Base-by-base conservation (phyloP, 2,888 invertebrate genomes). In the Entomobrya proxima region DNA sequence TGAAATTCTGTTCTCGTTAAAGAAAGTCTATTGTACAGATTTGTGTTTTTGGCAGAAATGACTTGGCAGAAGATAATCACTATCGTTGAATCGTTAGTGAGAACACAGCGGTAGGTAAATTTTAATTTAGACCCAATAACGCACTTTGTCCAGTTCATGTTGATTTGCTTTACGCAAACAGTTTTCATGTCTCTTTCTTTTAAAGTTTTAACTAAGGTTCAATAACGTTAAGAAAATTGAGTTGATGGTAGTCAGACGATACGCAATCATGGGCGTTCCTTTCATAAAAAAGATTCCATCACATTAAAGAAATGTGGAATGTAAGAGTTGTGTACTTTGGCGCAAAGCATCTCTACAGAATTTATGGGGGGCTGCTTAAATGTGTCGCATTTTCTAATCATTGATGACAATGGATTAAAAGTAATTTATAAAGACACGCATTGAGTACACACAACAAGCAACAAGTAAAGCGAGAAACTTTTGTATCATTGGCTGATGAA, bases 371-470 rank as follows among this genome's bases (percentile, higher is more conserved):
- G 40, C 40, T 61, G 77, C 21, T 61, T 64, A 61, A 58, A 77
- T 64, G 50, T 52, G 67, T 79, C 67, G 79, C 67, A 67, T 47
- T 55, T 80, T 80, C 52, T 72, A 55, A 80, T 80, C 80, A 52
- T 32, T 80, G 72, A 80, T 80, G 80, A 80, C 69, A 80, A 80
- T 72, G 72, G 80, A 72, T 80, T 80, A 37, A 37, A 77, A 50
- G 50, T 75, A 75, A 75, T 75, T 75, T 75, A 75, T 52, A 75
- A 27, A 44, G 50, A 72, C 44, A 55, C 37, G 24, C 72, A 32
- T n/a, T 30, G 72, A 72, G 47, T 30, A 27, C 18, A 18, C 47
- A 72, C 27, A 13, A 44, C 18, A 40, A 77, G 77, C 44, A 40
- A 64, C 44, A 78, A 58, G 64, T 64, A 64, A 76, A 13, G 37